Conservation (phyloP, 2,797 vertebrate genomes). For the Malacoraja senta region DNA sequence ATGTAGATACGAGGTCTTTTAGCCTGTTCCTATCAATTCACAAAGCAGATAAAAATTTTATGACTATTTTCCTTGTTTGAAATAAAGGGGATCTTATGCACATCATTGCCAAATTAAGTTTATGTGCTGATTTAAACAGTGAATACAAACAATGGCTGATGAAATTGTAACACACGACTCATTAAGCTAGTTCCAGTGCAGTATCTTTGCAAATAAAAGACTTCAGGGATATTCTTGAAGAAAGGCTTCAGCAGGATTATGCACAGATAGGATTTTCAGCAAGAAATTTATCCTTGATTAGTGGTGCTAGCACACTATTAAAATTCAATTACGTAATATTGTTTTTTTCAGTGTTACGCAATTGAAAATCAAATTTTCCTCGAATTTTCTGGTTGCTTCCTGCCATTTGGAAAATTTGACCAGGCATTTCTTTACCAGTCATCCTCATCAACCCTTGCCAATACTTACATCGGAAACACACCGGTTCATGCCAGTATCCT, state of each 20-base stretch:
- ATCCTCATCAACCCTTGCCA: no score
- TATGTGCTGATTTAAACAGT: not conserved
- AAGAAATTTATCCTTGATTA: no score
- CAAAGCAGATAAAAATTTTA: not conserved
- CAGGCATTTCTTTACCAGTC: no score
- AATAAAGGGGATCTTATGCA: not conserved
- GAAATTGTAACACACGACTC: not conserved
- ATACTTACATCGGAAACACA: no score
- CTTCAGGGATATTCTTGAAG: not conserved
- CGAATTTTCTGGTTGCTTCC: no score
- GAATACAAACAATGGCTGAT: not conserved
- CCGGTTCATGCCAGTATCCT: no score
- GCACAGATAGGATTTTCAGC: not conserved
- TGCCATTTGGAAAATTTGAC: no score
- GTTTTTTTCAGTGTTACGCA: no score
- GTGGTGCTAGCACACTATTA: no score
- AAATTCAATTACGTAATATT: no score
- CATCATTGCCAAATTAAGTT: not conserved
- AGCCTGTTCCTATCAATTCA: not conserved
- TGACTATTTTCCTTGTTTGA: not conserved
- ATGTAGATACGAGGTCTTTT: not conserved
- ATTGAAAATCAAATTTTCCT: no score
- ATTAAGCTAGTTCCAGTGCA: not conserved
- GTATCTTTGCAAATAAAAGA: not conserved
- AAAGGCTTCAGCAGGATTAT: not conserved